Base-by-base conservation (phyloP, 2,113 vertebrate species). In the Turnix velox region DNA sequence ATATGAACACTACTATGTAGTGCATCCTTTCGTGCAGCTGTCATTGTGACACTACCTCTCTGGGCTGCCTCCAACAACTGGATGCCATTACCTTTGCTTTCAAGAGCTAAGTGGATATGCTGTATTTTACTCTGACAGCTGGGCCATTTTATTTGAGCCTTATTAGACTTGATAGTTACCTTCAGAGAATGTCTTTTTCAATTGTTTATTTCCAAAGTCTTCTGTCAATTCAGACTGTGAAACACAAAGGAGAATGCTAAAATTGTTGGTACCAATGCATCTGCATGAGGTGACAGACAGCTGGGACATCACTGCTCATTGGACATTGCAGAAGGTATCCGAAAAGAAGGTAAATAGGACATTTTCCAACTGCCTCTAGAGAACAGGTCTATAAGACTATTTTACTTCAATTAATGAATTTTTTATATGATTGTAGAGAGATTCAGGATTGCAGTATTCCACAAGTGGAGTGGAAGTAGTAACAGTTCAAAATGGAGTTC, bases 91-190 rank as follows among this genome's bases (percentile, higher is more conserved):
- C 90, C 97, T 98, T 97, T 91, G 88, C 94, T 96, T 95, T 96
- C 94, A 97, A 96, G 95, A 97, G 90, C 79, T 94, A 96, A 98
- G 95, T 97, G 96, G 96, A 95, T 97, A 95, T 94, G 79, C 74
- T 67, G 88, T 97, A 97, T 97, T 97, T 98, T 96, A 95, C 81
- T 93, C 91, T 97, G 97, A 97, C 97, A 98, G 97, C 95, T 93
- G 77, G 90, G 87, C 93, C 90, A 88, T 98, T 98, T 97, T 92
- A 94, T 93, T 97, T 97, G 97, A 98, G 96, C 81, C 96, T 98
- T 97, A 98, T 97, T 98, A 96, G 85, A 95, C 92, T 97, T 97
- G 97, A 98, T 97, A 93, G 97, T 91, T 97, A 97, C 97, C 97
- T 97, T 98, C 91, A 97, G 96, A 97, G 94, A 96, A 97, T 97